A percentile compares a stretch with the other conserved stretches of the same genome.
Evolutionary conservation across 92 coral and sea anemone genomes (phyloP).

Genomic region (Diadumene lineata): DNA sequence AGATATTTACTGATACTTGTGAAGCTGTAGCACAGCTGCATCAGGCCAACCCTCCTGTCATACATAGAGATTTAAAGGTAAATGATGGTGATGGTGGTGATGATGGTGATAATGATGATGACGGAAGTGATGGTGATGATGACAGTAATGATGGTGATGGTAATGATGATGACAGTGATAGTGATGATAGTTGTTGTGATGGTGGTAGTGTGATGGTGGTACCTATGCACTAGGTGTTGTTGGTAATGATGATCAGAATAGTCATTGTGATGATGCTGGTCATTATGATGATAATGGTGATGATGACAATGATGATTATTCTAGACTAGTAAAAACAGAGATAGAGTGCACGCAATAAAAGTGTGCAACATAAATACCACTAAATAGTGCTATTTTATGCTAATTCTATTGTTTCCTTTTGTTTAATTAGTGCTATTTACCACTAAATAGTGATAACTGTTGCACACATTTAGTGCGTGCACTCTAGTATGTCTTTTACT

Average conservation of each 20-base stretch:
- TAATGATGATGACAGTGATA: background rate
- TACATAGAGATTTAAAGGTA: constrained; percentile 96
- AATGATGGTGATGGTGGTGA: background rate
- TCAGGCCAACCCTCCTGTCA: constrained; percentile 88
- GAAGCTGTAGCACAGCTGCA: constrained; percentile 93
- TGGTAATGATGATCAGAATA: background rate
- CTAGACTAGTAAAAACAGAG: no score
- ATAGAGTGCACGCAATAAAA: no score
- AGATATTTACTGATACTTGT: constrained; percentile 90
- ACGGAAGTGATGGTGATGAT: background rate
- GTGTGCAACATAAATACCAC: no score
- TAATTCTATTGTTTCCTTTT: no score
- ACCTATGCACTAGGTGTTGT: no score
- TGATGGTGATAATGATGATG: background rate
- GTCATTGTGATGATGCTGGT: background rate
- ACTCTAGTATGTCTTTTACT: no score
- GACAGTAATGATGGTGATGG: background rate
- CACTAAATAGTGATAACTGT: no score
- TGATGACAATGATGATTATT: background rate
- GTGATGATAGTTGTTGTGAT: background rate
- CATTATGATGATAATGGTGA: background rate
- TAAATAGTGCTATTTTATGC: no score
- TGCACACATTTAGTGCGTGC: no score
- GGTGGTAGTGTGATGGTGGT: background rate
- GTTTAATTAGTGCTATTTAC: no score